Base-by-base conservation (phyloP, 2,113 vertebrate species). In the Chascanopsetta lugubris region DNA sequence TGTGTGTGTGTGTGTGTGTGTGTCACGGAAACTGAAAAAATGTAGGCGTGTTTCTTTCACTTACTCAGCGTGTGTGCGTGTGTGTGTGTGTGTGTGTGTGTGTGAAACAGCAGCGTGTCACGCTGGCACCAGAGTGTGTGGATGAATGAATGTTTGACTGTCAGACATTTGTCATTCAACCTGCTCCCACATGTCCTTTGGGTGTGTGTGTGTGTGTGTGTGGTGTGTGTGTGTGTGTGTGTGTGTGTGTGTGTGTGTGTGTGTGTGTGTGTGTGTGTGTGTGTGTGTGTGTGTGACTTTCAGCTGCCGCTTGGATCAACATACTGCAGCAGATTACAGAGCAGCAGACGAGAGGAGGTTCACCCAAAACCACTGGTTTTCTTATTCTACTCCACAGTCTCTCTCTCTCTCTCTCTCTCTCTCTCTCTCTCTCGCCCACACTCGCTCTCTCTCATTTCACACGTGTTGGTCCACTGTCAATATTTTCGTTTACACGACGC, bases 321-420 rank as follows among this genome's bases (percentile, higher is more conserved):
- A 77, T 47, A 58, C 61, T 82, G 58, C 2, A 75, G 70, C 55
- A 61, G 62, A 78, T 79, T 69, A 80, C 65, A 15, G 61, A 18
- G 32, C 32, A 29, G 49, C 26, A 51, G 64, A 55, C 36, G 36
- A 38, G 36, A 38, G 0, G 38, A 42, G 38, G 15, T 17, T n/a
- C 17, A 5, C 38, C 38, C 38, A 13, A 13, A 36, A 58, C 10
- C 15, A 61, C 13, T 67, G n/a, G 1, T 18, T 56, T 17, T 60
- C 40, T 2, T 0, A 42, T 27, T 20, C 63, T 9, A 21, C 34
- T 38, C 12, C 13, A 17, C 34, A 38, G 34, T 4, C 18, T 30
- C 20, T 18, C 18, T 38, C 10, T 61, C 17, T 42, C 38, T 38
- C 4, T 38, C 34, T n/a, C n/a, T 58, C n/a, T 50, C 17, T 3